Evolutionary conservation across 2,113 vertebrate genomes (phyloP), one percentile per base, ranked within the genome.

Genomic region (Coryphaenoides rupestris): DNA sequence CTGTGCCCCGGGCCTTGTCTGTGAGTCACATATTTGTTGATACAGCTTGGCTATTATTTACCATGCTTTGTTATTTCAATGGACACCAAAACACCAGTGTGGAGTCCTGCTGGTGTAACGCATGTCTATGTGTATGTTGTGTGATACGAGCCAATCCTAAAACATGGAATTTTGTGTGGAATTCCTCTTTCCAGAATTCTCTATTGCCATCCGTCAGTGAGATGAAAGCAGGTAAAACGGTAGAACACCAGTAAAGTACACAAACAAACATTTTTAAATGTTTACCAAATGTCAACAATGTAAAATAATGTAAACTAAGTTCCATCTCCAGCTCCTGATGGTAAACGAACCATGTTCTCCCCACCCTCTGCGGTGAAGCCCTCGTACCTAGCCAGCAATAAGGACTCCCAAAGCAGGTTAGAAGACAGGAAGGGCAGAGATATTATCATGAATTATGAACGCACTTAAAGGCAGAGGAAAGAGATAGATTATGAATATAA

Each of bases 1-100:
- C 86, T 10, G 67, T 92, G 49, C 90, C 90, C 40, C 81, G 81
- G 77, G 74, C 77, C 5, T 82, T 77, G 64, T 81, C 76, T 74
- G 90, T 92, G 75, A 88, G 88, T 88, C 62, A 60, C 26, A 60
- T 52, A 49, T 3, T 64, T 60, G n/a, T 4, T 21, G 21, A 55
- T 21, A 22, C 54, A 55, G 21, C 19, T 14, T 21, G 54, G 22
- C 12, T 21, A 22, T 21, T 21, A 22, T 21, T 15, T 72, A 66
- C 9, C 33, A 40, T 40, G 9, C 13, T 40, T 40, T 40, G 2
- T 40, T 40, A 40, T 40, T 40, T 21, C 53, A 13, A 21, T 55
- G 17, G 19, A 55, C 17, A 19, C 19, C 10, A 19, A 12, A 7
- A 12, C 19, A 21, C n/a, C 53, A 19, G 53, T 16, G 15, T 49